Conservation (phyloP, 2,888 invertebrate species). For the Cecidostiba fungosa region DNA sequence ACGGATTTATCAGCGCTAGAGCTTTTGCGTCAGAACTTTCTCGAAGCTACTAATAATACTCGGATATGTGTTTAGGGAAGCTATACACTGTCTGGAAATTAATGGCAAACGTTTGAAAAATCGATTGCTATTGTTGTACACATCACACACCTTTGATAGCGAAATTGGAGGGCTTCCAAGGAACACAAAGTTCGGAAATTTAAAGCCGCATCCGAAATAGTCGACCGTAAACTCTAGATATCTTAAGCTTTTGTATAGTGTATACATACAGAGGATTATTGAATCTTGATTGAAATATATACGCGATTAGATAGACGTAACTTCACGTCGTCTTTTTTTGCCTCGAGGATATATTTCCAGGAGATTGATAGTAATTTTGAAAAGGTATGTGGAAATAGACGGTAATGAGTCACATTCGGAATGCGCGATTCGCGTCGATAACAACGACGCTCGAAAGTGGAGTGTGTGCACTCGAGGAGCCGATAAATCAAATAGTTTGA, state of each 20-base stretch:
- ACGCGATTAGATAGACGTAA: too few relatives aligned
- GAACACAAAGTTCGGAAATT: neutral
- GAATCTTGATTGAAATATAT: too few relatives aligned
- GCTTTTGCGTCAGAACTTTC: slow-evolving; percentile 1
- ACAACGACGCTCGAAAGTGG: neutral
- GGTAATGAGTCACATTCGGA: slow-evolving; percentile 13
- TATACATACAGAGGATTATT: neutral
- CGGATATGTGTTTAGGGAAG: neutral
- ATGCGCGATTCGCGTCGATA: slow-evolving; percentile 29
- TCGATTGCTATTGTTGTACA: neutral
- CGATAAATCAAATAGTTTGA: slow-evolving; percentile 30
- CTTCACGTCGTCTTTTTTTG: too few relatives aligned
- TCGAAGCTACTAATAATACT: neutral
- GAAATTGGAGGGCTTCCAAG: neutral
- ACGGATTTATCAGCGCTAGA: neutral
- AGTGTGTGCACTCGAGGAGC: neutral
- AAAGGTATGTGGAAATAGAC: neutral
- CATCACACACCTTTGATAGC: neutral
- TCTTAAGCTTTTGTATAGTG: neutral
- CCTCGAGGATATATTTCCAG: neutral
- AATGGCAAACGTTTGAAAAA: neutral
- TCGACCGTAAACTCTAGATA: neutral
- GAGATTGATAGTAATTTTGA: neutral
- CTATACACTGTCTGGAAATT: neutral
- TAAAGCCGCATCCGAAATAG: neutral